phyloP scores from a whole-genome alignment of 2,113 vertebrate genomes.

The Thinocorus orbignyianus region DNA sequence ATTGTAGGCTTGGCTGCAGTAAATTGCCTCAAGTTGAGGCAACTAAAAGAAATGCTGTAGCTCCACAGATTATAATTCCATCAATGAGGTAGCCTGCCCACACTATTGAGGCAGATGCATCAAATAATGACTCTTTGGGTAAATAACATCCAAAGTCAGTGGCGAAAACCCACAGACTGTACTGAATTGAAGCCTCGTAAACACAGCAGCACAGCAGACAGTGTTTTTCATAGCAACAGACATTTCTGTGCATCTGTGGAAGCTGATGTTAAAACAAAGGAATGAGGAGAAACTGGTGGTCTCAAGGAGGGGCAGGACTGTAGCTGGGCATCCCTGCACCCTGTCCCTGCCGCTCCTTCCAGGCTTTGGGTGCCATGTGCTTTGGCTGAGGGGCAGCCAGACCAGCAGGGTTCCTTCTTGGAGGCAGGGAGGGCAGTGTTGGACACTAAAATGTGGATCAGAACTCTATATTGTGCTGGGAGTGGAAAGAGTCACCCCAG shows the following conservation, averaged over 20 bases:
- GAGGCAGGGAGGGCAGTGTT: background rate
- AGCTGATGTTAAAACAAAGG: background rate
- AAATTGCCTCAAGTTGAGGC: background rate
- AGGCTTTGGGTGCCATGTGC: background rate
- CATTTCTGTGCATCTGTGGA: background rate
- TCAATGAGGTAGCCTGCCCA: background rate
- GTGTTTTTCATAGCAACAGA: background rate
- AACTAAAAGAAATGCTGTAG: background rate
- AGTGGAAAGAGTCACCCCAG: background rate
- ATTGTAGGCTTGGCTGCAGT: rapidly evolving
- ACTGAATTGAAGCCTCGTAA: background rate
- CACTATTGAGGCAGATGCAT: background rate
- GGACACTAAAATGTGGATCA: background rate
- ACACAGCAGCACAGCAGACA: background rate
- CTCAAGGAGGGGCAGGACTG: background rate
- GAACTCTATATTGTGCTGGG: background rate
- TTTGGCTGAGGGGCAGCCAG: background rate
- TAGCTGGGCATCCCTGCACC: background rate
- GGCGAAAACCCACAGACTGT: background rate
- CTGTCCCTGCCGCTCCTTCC: rapidly evolving
- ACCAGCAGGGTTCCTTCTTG: background rate
- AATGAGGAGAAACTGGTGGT: background rate
- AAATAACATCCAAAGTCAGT: background rate
- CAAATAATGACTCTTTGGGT: background rate
- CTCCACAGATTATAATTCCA: background rate